Evolutionary conservation across 2,113 vertebrate genomes (phyloP).

Genomic region (Phylloscopus trochilus): DNA sequence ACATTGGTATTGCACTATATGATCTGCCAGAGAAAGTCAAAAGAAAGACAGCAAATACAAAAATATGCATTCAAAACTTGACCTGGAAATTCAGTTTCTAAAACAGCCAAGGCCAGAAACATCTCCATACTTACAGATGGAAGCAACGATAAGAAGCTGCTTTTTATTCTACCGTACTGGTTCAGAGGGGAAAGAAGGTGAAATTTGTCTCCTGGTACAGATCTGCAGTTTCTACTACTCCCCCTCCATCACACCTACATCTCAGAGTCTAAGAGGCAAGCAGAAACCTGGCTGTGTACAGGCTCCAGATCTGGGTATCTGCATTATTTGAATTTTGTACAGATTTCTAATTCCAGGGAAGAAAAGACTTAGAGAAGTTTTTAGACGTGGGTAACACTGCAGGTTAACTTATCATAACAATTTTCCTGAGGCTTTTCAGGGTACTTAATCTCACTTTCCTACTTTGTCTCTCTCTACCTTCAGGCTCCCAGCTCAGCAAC

Average conservation of each 20-base stretch:
- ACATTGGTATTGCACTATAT: background rate
- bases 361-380: background rate
- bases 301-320: background rate
- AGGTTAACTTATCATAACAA: background rate
- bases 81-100: background rate
- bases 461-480: background rate
- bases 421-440: background rate
- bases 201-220: background rate
- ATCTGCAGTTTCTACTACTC: background rate
- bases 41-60: background rate
- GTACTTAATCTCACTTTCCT: background rate
- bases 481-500: background rate
- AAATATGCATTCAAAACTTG: background rate
- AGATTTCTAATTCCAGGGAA: background rate
- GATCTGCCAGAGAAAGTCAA: background rate
- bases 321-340: background rate
- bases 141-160: background rate
- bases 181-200: background rate
- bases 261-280: background rate
- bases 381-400: background rate
- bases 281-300: background rate
- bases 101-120: background rate
- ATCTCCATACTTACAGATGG: background rate
- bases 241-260: background rate
- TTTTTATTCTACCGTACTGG: rapidly evolving